A percentile compares a stretch with the other conserved stretches of the same genome.
These are phyloP conservation scores for Rhinatrema bivittatum DNA, from an alignment of 2,797 vertebrate species.

Conservation along the genomic window DNA sequence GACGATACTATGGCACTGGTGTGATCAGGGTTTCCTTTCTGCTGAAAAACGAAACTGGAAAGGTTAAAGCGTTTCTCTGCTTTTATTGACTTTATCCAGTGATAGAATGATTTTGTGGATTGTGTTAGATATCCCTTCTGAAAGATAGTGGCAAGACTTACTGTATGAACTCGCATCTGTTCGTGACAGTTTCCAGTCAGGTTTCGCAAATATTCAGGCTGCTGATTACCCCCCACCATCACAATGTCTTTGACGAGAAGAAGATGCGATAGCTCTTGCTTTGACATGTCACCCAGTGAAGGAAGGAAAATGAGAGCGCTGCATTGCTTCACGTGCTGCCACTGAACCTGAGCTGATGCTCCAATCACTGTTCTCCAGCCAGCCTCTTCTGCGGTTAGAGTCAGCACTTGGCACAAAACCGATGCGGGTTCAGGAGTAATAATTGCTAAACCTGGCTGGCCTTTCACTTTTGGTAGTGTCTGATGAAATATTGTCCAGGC, in stretches of 20 bases:
- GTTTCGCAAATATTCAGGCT: conserved; percentile 15
- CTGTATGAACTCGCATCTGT: conserved; percentile 43
- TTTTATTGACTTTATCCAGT: conserved; percentile 62
- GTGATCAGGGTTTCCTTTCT: conserved; percentile 12
- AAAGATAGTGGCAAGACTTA: conserved; percentile 55
- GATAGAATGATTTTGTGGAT: conserved; percentile 36
- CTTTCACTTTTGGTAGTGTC: conserved; percentile 39
- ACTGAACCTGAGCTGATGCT: background rate
- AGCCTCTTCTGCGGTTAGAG: conserved; percentile 15
- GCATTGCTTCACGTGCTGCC: conserved; percentile 19
- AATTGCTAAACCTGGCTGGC: conserved; percentile 28
- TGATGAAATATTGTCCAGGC: conserved; percentile 69
- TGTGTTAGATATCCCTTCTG: conserved; percentile 60
- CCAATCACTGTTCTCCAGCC: conserved; percentile 29
- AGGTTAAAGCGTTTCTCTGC: conserved; percentile 33
- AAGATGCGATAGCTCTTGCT: conserved; percentile 16
- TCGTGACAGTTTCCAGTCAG: conserved; percentile 30
- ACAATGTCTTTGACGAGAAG: conserved; percentile 49
- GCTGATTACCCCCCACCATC: conserved; percentile 46
- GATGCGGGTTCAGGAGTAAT: conserved; percentile 31
- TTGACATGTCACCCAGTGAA: conserved; percentile 34
- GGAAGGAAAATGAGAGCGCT: conserved; percentile 60
- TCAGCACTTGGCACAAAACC: conserved; percentile 28
- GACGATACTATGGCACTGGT: conserved; percentile 12
- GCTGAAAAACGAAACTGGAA: conserved; percentile 50